These are phyloP conservation scores for Poecilia gillii DNA, from an alignment of 2,797 vertebrate species.

Conservation along the genomic window DNA sequence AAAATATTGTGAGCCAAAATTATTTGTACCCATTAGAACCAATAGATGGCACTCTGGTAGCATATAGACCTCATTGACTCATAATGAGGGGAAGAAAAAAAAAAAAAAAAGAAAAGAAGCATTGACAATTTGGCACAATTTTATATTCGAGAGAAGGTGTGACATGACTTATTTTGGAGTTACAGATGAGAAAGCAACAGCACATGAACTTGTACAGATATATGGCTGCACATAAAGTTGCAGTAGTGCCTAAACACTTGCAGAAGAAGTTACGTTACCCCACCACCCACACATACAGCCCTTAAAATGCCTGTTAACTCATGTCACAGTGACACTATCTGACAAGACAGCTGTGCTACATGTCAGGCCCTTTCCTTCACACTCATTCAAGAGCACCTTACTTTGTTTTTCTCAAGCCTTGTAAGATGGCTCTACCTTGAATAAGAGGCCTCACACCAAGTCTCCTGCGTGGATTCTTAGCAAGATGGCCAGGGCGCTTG, in stretches of 20 bases:
- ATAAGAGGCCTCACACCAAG: slow-evolving; percentile 6
- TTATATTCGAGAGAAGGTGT: slow-evolving; percentile 28
- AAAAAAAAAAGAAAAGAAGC: not conserved
- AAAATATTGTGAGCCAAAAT: slow-evolving; percentile 43
- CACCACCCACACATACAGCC: not conserved
- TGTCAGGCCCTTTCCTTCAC: slow-evolving; percentile 16
- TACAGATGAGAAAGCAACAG: slow-evolving; percentile 22
- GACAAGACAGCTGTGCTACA: slow-evolving; percentile 27
- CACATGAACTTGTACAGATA: slow-evolving; percentile 10
- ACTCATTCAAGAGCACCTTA: slow-evolving; percentile 7
- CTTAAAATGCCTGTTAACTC: slow-evolving; percentile 25
- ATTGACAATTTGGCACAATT: slow-evolving; percentile 21
- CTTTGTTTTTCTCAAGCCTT: slow-evolving; percentile 3
- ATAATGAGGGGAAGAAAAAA: not conserved
- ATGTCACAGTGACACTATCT: slow-evolving; percentile 16
- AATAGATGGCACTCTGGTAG: slow-evolving; percentile 79
- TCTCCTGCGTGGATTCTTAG: not conserved
- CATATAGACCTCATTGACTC: slow-evolving; percentile 45
- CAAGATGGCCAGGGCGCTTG: not conserved
- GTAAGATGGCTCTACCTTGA: slow-evolving; percentile 17
- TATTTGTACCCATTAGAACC: slow-evolving; percentile 34
- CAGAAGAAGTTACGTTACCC: slow-evolving; percentile 6
- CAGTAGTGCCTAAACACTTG: not conserved
- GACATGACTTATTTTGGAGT: slow-evolving; percentile 8
- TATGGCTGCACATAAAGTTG: slow-evolving; percentile 4